Evolutionary conservation across 1,140 invertebrate species (phyloP).

Genomic region (Pristionchus pacificus): DNA sequence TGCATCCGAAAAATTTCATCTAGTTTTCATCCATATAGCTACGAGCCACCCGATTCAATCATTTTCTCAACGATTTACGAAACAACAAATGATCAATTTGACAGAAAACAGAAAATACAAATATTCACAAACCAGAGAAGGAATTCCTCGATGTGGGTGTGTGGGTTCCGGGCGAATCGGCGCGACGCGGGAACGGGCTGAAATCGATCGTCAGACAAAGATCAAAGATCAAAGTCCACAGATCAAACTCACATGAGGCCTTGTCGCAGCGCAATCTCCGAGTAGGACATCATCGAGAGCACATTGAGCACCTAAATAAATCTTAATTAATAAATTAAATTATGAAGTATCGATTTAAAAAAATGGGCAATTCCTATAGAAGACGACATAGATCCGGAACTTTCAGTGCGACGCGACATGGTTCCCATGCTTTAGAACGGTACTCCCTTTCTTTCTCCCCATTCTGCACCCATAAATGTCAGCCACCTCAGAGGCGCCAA

Average conservation of each 20-base stretch:
- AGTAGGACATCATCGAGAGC: conserved; percentile 30
- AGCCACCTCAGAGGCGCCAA: no score
- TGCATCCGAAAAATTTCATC: neutral
- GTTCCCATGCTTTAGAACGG: no score
- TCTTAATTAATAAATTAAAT: neutral
- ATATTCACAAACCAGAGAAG: neutral
- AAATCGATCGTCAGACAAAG: neutral
- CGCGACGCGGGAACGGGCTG: neutral
- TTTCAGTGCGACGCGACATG: no score
- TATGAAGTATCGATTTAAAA: no score
- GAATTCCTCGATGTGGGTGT: neutral
- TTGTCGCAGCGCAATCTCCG: conserved; percentile 2
- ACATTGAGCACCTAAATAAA: conserved; percentile 22
- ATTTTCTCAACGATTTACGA: no score
- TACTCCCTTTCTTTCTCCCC: no score
- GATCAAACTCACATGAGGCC: conserved; percentile 19
- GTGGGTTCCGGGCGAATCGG: neutral
- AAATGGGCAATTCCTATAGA: no score
- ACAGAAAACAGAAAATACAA: neutral
- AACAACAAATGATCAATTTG: neutral
- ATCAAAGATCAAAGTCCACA: no score
- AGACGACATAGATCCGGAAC: no score
- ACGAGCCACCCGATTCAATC: no score
- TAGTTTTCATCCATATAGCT: neutral
- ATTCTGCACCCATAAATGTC: no score